phyloP scores from a whole-genome alignment of 2,888 invertebrate genomes.

The Drosophila birchii region DNA sequence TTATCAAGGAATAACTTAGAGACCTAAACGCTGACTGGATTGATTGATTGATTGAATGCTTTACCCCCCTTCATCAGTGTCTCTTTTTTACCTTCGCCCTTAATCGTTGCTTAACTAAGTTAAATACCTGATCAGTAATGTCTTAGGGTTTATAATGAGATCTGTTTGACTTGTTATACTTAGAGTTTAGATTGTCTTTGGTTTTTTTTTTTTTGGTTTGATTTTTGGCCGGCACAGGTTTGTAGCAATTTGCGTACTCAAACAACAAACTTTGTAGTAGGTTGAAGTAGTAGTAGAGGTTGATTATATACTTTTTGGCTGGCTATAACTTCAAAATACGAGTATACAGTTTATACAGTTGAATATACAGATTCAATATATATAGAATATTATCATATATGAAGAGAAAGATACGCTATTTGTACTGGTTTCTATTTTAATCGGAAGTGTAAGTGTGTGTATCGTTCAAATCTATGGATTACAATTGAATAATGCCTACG shows the following conservation, averaged over 20 bases:
- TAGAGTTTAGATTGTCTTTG: constrained; percentile 61
- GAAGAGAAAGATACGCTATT: constrained; percentile 31
- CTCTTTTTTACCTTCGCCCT: constrained; percentile 10
- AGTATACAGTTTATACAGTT: constrained; percentile 68
- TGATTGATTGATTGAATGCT: neutral
- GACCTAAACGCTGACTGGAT: constrained; percentile 12
- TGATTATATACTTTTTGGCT: constrained; percentile 59
- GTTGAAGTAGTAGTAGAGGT: constrained; percentile 47
- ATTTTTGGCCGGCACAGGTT: constrained; percentile 82
- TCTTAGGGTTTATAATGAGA: constrained; percentile 53
- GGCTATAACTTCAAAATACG: constrained; percentile 78
- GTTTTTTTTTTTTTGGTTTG: constrained; percentile 68
- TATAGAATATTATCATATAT: constrained; percentile 27
- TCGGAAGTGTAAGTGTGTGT: constrained; percentile 39
- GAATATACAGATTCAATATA: constrained; percentile 44
- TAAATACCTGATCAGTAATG: constrained; percentile 68
- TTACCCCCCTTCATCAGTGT: constrained; percentile 15
- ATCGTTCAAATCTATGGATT: constrained; percentile 35
- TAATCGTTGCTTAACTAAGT: constrained; percentile 61
- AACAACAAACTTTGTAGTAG: constrained; percentile 64
- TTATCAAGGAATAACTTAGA: constrained; percentile 37
- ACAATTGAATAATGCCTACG: constrained; percentile 37
- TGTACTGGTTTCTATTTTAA: constrained; percentile 26
- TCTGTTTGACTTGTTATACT: constrained; percentile 64
- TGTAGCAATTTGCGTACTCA: constrained; percentile 80